A percentile compares a stretch with the other conserved stretches of the same genome.
Conservation (phyloP, 1,140 invertebrate species). For the Zaprionus tsacasi region DNA sequence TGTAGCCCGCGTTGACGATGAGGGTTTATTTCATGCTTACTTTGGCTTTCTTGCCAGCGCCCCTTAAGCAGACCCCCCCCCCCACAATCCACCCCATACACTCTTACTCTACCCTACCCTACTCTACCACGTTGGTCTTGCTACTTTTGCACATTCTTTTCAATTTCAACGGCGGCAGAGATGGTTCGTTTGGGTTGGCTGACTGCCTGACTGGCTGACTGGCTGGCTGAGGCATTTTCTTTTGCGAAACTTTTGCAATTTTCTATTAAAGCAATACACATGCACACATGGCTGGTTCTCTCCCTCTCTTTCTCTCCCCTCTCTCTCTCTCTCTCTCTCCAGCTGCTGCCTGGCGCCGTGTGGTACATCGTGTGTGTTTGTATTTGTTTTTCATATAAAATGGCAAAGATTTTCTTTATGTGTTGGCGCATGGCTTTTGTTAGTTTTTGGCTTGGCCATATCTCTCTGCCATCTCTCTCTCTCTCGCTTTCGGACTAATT, state of each 20-base stretch:
- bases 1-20: conserved; percentile 60
- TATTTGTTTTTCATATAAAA: conserved; percentile 70
- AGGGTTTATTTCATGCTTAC: conserved; percentile 81
- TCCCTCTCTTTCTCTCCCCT: background rate
- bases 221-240: conserved; percentile 77
- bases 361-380: conserved; percentile 45
- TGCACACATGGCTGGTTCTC: conserved; percentile 46
- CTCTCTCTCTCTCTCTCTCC: background rate
- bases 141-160: conserved; percentile 83
- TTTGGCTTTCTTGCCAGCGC: conserved; percentile 67
- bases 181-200: conserved; percentile 64
- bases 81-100: conserved; percentile 15
- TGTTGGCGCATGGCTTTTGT: conserved; percentile 69
- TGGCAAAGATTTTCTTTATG: conserved; percentile 79
- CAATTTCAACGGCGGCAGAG: conserved; percentile 62
- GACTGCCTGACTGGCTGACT: conserved; percentile 58
- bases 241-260: conserved; percentile 82
- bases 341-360: conserved; percentile 20
- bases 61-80: conserved; percentile 31
- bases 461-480: conserved; percentile 12
- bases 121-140: conserved; percentile 45
- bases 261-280: conserved; percentile 83
- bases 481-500: conserved; percentile 28
- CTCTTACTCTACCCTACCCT: conserved; percentile 1
- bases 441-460: conserved; percentile 62